These are phyloP conservation scores for Meghimatium bilineatum DNA, from an alignment of 2,888 invertebrate species.

Conservation along the genomic window DNA sequence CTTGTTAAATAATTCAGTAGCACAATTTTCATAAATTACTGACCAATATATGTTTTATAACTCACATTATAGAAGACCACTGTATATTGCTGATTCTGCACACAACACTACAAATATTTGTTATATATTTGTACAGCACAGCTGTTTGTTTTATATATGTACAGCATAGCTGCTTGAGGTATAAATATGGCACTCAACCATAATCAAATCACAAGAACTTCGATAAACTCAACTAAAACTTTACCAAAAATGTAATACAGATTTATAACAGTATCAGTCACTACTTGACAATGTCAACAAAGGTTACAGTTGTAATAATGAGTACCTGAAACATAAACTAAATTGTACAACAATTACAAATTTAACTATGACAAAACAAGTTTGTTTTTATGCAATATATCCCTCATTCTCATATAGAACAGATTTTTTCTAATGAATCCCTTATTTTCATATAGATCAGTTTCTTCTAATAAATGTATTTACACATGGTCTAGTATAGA, in stretches of 20 bases:
- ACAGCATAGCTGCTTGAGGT: background rate
- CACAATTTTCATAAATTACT: background rate
- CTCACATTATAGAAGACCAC: background rate
- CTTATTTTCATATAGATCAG: too few species aligned
- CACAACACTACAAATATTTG: background rate
- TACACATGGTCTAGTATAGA: too few species aligned
- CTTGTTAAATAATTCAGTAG: background rate
- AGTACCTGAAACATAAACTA: background rate
- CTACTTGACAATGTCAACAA: background rate
- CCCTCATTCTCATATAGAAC: too few species aligned
- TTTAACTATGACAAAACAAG: too few species aligned
- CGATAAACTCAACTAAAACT: background rate
- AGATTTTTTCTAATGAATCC: too few species aligned
- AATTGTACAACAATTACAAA: too few species aligned
- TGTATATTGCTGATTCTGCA: background rate
- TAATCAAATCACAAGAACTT: background rate
- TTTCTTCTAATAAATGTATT: too few species aligned
- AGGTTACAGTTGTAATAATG: background rate
- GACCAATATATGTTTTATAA: background rate
- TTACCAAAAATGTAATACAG: background rate
- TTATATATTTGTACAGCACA: background rate
- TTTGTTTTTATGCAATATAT: too few species aligned
- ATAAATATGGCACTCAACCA: constrained; percentile 1
- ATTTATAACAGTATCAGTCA: background rate
- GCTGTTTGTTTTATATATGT: background rate